Base-by-base conservation (phyloP, 1,140 invertebrate species). In the Patella vulgata region DNA sequence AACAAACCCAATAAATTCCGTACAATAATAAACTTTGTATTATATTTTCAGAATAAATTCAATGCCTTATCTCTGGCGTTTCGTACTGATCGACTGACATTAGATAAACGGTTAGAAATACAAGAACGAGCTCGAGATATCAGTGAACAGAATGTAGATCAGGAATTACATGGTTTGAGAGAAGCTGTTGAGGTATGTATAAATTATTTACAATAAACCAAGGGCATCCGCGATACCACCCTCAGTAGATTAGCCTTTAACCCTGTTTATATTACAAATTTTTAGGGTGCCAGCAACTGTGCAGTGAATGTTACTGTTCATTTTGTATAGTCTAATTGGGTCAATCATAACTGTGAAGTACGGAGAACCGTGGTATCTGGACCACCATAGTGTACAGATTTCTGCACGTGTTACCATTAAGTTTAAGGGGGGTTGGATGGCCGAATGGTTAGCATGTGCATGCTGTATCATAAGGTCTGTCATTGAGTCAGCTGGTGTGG, bases 41-140 rank as follows among this genome's bases (percentile, higher is more conserved):
- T 54, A 27, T 59, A 63, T 46, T 54, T 70, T 21, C 74, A 87
- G 86, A 81, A 73, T 59, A 87, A 85, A 63, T 87, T 86, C 70
- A 79, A 75, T 9, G 81, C 79, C 52, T 75, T 88, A 14, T 80
- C 84, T 2, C 65, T 88, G 50, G 86, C 86, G n/a, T 87, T 87
- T 70, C 85, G 86, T 63, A 87, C 86, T 47, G 87, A 88, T 71
- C 83, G 84, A 53, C 66, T 86, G 33, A 88, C 86, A 5, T 67
- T 88, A 9, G 71, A 78, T 1, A 77, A 84, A 55, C 70, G 87
- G 50, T 63, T 85, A 23, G 83, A 86, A 33, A 75, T 86, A 3
- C 86, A 87, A 69, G 81, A 84, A 50, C 77, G 86, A 31, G 82
- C 87, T n/a, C 69, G 87, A 46, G 86, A 88, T 72, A 75, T 86